These are phyloP conservation scores for Xylota segnis DNA, from an alignment of 2,888 invertebrate genomes.

Conservation along the genomic window DNA sequence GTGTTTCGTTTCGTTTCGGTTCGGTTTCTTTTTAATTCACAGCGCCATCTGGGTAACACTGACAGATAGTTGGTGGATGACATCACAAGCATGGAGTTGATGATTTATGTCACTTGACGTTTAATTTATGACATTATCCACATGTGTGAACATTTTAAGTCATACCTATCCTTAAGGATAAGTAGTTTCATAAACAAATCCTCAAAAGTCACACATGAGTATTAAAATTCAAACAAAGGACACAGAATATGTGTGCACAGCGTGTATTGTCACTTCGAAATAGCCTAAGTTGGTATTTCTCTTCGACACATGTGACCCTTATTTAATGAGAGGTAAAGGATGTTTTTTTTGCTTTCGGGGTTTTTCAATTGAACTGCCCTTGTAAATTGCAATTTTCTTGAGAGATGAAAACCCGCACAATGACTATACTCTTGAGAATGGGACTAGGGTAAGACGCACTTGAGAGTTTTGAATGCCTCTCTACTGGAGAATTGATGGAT, in stretches of 20 bases:
- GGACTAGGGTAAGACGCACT: slow-evolving; percentile 33
- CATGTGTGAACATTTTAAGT: background rate
- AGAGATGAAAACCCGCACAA: slow-evolving; percentile 48
- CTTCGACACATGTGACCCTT: slow-evolving; percentile 62
- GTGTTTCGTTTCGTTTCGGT: background rate
- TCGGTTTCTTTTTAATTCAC: background rate
- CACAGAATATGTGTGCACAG: slow-evolving; percentile 34
- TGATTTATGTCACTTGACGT: slow-evolving; percentile 44
- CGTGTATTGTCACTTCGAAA: slow-evolving; percentile 45
- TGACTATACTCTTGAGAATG: slow-evolving; percentile 50
- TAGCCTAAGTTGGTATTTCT: background rate
- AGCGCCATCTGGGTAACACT: slow-evolving; percentile 27
- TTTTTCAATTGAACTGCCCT: slow-evolving; percentile 66
- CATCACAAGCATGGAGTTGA: slow-evolving; percentile 25
- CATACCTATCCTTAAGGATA: slow-evolving; percentile 14
- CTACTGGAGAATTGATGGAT: slow-evolving; percentile 49
- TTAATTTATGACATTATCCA: slow-evolving; percentile 47
- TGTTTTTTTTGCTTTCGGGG: slow-evolving; percentile 16
- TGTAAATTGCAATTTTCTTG: slow-evolving; percentile 45
- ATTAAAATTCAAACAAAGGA: slow-evolving; percentile 30
- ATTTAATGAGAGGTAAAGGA: slow-evolving; percentile 48
- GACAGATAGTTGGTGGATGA: slow-evolving; percentile 7
- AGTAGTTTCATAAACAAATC: slow-evolving; percentile 60
- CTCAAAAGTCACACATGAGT: slow-evolving; percentile 58
- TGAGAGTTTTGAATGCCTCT: slow-evolving; percentile 44